Evolutionary conservation across 2,888 invertebrate species (phyloP).

Genomic region (Octonoba sinensis): DNA sequence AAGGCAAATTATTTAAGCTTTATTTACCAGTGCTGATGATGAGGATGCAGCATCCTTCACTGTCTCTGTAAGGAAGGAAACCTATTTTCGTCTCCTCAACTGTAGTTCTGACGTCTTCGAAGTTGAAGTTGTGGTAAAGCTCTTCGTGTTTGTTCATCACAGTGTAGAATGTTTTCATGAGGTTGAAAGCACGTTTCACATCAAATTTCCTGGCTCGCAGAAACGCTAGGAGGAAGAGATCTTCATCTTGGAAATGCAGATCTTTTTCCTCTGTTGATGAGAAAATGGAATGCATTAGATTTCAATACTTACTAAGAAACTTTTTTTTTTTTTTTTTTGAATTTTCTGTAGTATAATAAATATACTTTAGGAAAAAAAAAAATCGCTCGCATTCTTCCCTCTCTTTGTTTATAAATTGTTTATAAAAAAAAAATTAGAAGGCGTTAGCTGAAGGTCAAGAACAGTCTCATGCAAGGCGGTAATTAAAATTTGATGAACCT

Average conservation of each 20-base stretch:
- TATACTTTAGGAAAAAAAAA: too few relatives aligned
- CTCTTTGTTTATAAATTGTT: too few relatives aligned
- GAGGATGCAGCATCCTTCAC: constrained; percentile 67
- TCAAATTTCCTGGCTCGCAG: constrained; percentile 90
- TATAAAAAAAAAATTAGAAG: too few relatives aligned
- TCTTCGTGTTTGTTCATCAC: constrained; percentile 69
- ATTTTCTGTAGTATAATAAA: too few relatives aligned
- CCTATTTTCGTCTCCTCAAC: constrained; percentile 68
- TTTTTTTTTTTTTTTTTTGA: too few relatives aligned
- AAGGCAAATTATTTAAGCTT: not conserved
- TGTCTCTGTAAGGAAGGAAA: constrained; percentile 68
- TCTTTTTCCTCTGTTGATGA: constrained; percentile 67
- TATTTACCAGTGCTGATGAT: constrained; percentile 66
- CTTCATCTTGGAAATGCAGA: constrained; percentile 74
- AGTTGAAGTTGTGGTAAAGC: constrained; percentile 69
- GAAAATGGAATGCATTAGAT: too few relatives aligned
- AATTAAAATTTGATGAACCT: too few relatives aligned
- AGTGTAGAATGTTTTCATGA: constrained; percentile 75
- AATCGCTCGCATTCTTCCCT: too few relatives aligned
- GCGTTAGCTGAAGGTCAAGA: too few relatives aligned
- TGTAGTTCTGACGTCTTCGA: constrained; percentile 68
- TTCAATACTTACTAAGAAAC: too few relatives aligned
- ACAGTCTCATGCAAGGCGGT: too few relatives aligned
- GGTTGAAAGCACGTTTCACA: constrained; percentile 83
- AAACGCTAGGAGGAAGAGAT: constrained; percentile 82